Conservation (phyloP, 1,140 invertebrate genomes). For the Drosophila ananassae region DNA sequence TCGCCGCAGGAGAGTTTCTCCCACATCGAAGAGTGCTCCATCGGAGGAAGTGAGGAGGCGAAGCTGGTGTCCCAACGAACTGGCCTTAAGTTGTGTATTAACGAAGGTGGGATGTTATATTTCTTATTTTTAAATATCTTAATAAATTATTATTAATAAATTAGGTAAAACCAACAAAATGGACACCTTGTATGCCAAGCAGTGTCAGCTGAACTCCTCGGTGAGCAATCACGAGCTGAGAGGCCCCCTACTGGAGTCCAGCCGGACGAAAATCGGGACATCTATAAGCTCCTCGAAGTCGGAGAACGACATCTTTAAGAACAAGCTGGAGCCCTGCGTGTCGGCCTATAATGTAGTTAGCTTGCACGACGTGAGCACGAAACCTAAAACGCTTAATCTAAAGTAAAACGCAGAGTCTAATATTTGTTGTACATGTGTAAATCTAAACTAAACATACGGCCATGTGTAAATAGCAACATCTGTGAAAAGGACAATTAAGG, state of each 20-base stretch:
- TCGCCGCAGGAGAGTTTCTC: slow-evolving; percentile 64
- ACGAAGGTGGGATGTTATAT: slow-evolving; percentile 20
- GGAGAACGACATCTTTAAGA: slow-evolving; percentile 64
- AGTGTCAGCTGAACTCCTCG: slow-evolving; percentile 43
- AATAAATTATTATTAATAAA: neutral
- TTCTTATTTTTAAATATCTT: neutral
- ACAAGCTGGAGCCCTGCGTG: slow-evolving; percentile 44
- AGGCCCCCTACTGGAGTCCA: slow-evolving; percentile 27
- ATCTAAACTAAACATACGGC: slow-evolving; percentile 20
- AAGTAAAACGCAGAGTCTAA: slow-evolving; percentile 16
- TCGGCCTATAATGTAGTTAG: slow-evolving; percentile 62
- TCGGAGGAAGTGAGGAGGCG: slow-evolving; percentile 40
- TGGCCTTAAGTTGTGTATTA: slow-evolving; percentile 23
- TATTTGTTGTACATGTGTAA: slow-evolving; percentile 37
- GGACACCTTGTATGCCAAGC: slow-evolving; percentile 47
- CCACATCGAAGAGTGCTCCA: slow-evolving; percentile 60
- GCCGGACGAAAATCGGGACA: slow-evolving; percentile 17
- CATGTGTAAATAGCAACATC: slow-evolving; percentile 46
- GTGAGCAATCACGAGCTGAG: slow-evolving; percentile 42
- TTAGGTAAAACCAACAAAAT: slow-evolving; percentile 40
- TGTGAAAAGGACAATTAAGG: slow-evolving; percentile 43
- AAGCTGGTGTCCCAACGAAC: slow-evolving; percentile 21
- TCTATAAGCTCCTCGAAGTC: slow-evolving; percentile 56
- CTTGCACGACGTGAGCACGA: slow-evolving; percentile 52
- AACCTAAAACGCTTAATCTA: slow-evolving; percentile 33